Evolutionary conservation across 2,797 vertebrate genomes (phyloP).

Genomic region (Schizopygopsis pylzovi): DNA sequence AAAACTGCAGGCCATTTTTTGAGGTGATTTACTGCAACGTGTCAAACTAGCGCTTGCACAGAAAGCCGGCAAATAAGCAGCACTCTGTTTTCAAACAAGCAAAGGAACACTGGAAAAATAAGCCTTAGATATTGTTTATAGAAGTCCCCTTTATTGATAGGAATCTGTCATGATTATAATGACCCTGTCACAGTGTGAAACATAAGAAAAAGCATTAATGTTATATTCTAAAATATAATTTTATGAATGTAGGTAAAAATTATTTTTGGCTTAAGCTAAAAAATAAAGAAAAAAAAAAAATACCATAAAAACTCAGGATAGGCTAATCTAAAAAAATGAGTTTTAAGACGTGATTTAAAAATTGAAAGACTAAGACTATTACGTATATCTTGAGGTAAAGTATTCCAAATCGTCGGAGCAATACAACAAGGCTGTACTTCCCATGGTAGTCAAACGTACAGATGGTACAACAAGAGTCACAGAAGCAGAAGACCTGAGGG

Average conservation of each 20-base stretch:
- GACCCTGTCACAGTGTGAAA: background rate
- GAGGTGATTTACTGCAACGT: slow-evolving; percentile 24
- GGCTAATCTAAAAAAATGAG: too few relatives aligned
- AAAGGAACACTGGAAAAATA: background rate
- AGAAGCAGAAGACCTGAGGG: too few relatives aligned
- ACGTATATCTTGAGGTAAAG: too few relatives aligned
- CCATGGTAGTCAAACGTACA: too few relatives aligned
- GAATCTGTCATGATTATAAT: slow-evolving; percentile 11
- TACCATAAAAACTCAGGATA: too few relatives aligned
- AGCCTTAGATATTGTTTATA: slow-evolving; percentile 10
- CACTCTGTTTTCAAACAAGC: slow-evolving; percentile 15
- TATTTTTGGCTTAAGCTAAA: too few relatives aligned
- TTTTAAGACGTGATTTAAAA: too few relatives aligned
- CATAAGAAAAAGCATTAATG: background rate
- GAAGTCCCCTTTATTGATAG: background rate
- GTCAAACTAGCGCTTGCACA: slow-evolving; percentile 13
- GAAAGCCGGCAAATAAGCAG: slow-evolving; percentile 9
- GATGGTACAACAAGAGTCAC: too few relatives aligned
- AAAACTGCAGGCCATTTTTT: slow-evolving; percentile 41
- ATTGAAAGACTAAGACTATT: too few relatives aligned
- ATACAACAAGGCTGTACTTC: too few relatives aligned
- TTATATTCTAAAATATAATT: background rate
- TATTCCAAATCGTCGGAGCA: too few relatives aligned
- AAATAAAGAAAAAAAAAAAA: too few relatives aligned
- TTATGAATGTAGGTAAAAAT: background rate